These are phyloP conservation scores for Zoanthus gigantus DNA, from an alignment of 92 coral and sea anemone genomes.

Conservation along the genomic window DNA sequence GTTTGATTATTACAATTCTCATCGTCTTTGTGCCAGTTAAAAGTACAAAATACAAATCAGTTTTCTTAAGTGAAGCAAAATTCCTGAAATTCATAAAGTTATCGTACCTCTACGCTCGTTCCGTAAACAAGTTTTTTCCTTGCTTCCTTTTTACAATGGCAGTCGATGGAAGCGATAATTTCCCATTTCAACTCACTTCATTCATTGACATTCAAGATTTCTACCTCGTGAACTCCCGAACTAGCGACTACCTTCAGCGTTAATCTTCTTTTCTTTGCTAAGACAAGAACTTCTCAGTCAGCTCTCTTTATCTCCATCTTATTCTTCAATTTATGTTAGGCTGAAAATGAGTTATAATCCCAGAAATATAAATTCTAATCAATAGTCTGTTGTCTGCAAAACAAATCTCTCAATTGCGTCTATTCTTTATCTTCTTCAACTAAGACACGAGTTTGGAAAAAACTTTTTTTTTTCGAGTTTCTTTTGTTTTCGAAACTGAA, in stretches of 20 bases:
- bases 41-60: not conserved
- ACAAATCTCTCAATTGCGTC: conserved; percentile 50
- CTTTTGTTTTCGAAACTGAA: conserved; percentile 33
- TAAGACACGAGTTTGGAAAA: conserved; percentile 38
- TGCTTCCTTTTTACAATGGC: conserved; percentile 28
- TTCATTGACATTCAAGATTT: not conserved
- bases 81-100: conserved; percentile 8
- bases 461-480: conserved; percentile 31
- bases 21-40: not conserved
- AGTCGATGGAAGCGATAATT: conserved; percentile 14
- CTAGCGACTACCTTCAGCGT: not conserved
- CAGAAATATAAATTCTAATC: conserved; percentile 44
- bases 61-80: not conserved
- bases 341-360: conserved; percentile 42
- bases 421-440: conserved; percentile 40
- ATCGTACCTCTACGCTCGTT: not conserved
- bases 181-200: conserved; percentile 12
- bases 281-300: conserved; percentile 6
- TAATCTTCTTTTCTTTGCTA: conserved; percentile 1
- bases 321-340: conserved; percentile 41
- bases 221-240: not conserved
- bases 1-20: conserved; percentile 12
- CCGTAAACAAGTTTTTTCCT: not conserved
- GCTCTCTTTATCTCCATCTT: conserved; percentile 19
- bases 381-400: conserved; percentile 37